Conservation (phyloP, 2,888 invertebrate genomes). For the Ophion obscuratus region DNA sequence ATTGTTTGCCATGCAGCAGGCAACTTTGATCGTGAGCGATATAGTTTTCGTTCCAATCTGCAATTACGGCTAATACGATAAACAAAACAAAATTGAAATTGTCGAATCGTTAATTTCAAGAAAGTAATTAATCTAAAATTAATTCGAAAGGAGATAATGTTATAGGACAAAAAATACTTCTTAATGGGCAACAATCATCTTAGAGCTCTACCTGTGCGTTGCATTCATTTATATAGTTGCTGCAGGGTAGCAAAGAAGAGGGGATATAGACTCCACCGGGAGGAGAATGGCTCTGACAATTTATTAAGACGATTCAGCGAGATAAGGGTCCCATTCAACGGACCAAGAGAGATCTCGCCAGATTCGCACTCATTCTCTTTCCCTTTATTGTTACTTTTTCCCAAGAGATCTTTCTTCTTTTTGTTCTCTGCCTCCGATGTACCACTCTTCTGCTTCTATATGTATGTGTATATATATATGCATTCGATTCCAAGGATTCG, state of each 20-base stretch:
- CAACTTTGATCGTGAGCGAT: too few species aligned
- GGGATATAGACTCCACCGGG: slow-evolving; percentile 46
- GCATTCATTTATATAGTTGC: slow-evolving; percentile 45
- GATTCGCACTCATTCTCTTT: slow-evolving; percentile 72
- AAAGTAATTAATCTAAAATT: slow-evolving; percentile 10
- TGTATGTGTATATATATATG: slow-evolving; percentile 36
- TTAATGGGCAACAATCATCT: slow-evolving; percentile 51
- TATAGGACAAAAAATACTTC: slow-evolving; percentile 13
- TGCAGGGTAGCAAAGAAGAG: slow-evolving; percentile 40
- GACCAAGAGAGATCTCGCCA: slow-evolving; percentile 74
- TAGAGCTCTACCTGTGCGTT: slow-evolving; percentile 35
- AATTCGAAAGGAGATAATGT: slow-evolving; percentile 9
- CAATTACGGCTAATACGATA: too few species aligned
- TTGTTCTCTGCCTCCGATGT: slow-evolving; percentile 33
- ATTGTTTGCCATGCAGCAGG: too few species aligned
- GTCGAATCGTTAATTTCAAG: not conserved
- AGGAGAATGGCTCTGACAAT: slow-evolving; percentile 72
- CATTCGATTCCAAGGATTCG: slow-evolving; percentile 78
- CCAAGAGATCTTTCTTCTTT: slow-evolving; percentile 48
- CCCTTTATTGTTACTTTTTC: slow-evolving; percentile 66
- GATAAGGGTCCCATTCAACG: slow-evolving; percentile 75
- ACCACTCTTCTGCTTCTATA: slow-evolving; percentile 11
- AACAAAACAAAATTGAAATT: too few species aligned
- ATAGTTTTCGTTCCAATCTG: too few species aligned
- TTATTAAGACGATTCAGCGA: slow-evolving; percentile 78